phyloP scores from a whole-genome alignment of 2,888 invertebrate species.

The Melieria picta region DNA sequence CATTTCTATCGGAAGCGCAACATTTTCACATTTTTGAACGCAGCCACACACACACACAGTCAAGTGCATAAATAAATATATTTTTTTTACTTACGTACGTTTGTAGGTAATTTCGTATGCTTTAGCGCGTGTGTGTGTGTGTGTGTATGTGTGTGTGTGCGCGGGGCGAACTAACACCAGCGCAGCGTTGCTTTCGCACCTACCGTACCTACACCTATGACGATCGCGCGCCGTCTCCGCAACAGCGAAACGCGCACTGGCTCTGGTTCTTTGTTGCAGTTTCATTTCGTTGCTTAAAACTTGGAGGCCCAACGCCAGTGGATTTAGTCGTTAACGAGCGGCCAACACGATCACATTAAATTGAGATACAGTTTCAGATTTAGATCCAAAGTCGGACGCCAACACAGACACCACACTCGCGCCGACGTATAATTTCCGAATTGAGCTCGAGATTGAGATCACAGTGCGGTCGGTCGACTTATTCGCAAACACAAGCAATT shows the following conservation, averaged over 20 bases:
- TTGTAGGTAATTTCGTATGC: background rate
- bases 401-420: background rate
- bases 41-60: background rate
- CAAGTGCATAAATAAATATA: background rate
- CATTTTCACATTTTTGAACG: background rate
- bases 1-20: slow-evolving; percentile 25
- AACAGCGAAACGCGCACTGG: background rate
- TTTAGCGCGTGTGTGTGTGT: slow-evolving; percentile 4
- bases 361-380: background rate
- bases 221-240: background rate
- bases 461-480: too few species aligned
- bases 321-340: slow-evolving; percentile 66
- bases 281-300: slow-evolving; percentile 57
- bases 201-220: too few species aligned
- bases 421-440: too few species aligned
- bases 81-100: slow-evolving; percentile 1
- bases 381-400: background rate
- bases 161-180: too few species aligned
- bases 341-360: slow-evolving; percentile 63
- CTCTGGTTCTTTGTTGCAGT: slow-evolving; percentile 19
- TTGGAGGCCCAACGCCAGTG: slow-evolving; percentile 57
- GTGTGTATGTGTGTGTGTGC: background rate
- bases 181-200: too few species aligned
- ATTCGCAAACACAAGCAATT: background rate
- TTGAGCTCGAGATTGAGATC: too few species aligned